A percentile compares a stretch with the other conserved stretches of the same genome.
These are phyloP conservation scores for Miniopterus natalensis DNA, from an alignment of 2,113 vertebrate species.

Conservation along the genomic window DNA sequence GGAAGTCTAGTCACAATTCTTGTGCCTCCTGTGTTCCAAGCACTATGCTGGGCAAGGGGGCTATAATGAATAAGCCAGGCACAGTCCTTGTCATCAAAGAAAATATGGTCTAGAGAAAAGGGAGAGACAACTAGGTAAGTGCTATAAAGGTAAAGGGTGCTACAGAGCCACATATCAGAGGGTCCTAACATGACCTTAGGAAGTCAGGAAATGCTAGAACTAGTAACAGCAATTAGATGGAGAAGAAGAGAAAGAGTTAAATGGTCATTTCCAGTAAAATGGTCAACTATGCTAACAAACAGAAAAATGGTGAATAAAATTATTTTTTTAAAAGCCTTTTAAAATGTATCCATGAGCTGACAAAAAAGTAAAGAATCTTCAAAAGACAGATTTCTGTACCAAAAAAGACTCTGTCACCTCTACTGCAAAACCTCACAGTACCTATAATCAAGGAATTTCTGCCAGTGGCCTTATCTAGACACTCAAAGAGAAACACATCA, in stretches of 20 bases:
- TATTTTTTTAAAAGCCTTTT: not conserved
- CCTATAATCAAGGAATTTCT: not conserved
- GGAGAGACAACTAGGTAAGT: not conserved
- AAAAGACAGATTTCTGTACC: slow-evolving; percentile 8
- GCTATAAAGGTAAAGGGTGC: not conserved
- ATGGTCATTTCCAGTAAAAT: not conserved
- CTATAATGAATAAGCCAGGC: not conserved
- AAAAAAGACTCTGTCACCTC: not conserved
- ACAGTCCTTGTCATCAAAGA: not conserved
- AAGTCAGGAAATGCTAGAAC: slow-evolving; percentile 28
- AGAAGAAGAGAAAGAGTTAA: not conserved
- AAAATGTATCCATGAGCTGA: not conserved
- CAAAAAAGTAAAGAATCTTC: not conserved
- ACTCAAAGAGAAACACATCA: not conserved
- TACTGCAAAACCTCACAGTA: not conserved
- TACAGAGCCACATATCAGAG: not conserved
- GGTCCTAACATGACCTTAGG: not conserved
- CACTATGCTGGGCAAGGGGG: not conserved
- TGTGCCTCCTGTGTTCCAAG: not conserved
- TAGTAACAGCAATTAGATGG: not conserved
- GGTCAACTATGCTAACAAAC: not conserved
- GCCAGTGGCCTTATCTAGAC: not conserved
- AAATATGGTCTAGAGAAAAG: not conserved
- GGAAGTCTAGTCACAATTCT: not conserved
- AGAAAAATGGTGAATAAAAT: not conserved